These are phyloP conservation scores for Catalaphyllia jardinei DNA, from an alignment of 64 coral and sea anemone genomes.

Conservation along the genomic window DNA sequence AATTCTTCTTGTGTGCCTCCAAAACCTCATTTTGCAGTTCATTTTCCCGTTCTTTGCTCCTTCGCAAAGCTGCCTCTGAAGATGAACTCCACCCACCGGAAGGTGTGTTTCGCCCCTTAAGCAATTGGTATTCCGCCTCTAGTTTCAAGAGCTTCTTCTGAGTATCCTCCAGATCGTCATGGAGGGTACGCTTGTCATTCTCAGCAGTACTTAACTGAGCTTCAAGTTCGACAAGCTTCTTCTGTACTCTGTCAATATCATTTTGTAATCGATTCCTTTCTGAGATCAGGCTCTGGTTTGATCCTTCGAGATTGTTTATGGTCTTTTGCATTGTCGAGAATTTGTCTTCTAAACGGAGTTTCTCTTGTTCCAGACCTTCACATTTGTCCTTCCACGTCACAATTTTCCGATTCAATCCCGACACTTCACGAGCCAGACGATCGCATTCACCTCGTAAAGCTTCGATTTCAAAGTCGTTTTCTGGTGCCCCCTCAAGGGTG, in stretches of 20 bases:
- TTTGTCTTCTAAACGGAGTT: slow-evolving; percentile 65
- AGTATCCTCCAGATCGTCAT: slow-evolving; percentile 57
- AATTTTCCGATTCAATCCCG: slow-evolving; percentile 70
- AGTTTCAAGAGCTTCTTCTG: slow-evolving; percentile 72
- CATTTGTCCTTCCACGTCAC: slow-evolving; percentile 65
- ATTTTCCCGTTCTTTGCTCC: slow-evolving; percentile 90
- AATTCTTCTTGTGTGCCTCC: slow-evolving; percentile 84
- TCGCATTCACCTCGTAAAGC: slow-evolving; percentile 79
- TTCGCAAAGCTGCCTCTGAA: slow-evolving; percentile 72
- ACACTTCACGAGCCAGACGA: slow-evolving; percentile 75
- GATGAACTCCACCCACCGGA: slow-evolving; percentile 46
- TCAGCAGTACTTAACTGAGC: slow-evolving; percentile 65
- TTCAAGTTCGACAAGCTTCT: slow-evolving; percentile 83
- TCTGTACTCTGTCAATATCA: slow-evolving; percentile 60
- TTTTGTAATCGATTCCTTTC: slow-evolving; percentile 75
- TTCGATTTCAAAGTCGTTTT: slow-evolving; percentile 74
- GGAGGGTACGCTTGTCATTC: slow-evolving; percentile 61
- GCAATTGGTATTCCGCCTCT: slow-evolving; percentile 86
- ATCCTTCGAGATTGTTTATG: slow-evolving; percentile 61
- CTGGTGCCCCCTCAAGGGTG: slow-evolving; percentile 41
- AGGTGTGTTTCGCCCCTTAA: slow-evolving; percentile 36
- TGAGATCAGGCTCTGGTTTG: slow-evolving; percentile 63
- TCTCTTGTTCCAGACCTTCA: slow-evolving; percentile 80
- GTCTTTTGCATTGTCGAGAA: slow-evolving; percentile 59
- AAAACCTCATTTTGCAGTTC: slow-evolving; percentile 82